Evolutionary conservation across 2,797 vertebrate genomes (phyloP).

Genomic region (Thamnophis elegans): DNA sequence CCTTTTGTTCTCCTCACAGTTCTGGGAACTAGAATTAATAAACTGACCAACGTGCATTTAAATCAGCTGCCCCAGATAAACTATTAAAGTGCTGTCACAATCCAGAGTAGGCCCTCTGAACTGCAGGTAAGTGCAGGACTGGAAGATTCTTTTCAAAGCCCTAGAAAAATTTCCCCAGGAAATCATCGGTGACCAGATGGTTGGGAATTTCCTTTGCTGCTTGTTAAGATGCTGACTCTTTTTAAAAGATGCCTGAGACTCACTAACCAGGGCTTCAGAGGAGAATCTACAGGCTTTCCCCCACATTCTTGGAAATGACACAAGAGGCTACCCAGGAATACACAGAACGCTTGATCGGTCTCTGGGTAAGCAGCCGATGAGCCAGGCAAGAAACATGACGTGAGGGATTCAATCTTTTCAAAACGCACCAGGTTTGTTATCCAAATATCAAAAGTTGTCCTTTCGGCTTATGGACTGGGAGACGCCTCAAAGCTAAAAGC

Average conservation of each 20-base stretch:
- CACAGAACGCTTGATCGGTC: too few species aligned
- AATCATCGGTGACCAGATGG: background rate
- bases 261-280: background rate
- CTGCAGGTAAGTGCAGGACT: background rate
- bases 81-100: background rate
- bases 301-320: background rate
- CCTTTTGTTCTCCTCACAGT: slow-evolving; percentile 3
- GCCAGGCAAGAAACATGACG: slow-evolving; percentile 4
- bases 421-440: slow-evolving; percentile 28
- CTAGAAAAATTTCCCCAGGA: background rate
- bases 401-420: fast-evolving
- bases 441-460: background rate
- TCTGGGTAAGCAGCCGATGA: background rate
- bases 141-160: background rate
- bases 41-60: background rate
- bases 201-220: background rate
- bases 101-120: fast-evolving
- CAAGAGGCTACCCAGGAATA: background rate
- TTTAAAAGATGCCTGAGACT: background rate
- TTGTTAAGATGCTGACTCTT: background rate
- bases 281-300: background rate
- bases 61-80: background rate
- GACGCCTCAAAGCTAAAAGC: background rate
- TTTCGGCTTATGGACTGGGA: background rate
- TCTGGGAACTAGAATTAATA: background rate